Evolutionary conservation across 1,140 invertebrate species (phyloP), one percentile per base, ranked within the genome.

Genomic region (Lepidurus arcticus): DNA sequence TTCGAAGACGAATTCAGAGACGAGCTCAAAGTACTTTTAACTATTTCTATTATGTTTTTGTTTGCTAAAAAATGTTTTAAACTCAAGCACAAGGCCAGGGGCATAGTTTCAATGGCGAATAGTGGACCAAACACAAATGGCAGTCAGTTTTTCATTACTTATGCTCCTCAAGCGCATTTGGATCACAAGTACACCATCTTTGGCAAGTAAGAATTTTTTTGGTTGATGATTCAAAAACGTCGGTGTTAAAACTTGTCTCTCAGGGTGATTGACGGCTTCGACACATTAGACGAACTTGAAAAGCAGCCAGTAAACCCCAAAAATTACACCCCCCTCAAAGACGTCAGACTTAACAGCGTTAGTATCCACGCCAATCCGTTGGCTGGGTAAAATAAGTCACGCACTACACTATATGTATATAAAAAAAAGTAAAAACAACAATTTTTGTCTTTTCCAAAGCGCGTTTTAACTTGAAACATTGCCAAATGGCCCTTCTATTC

Each of bases 61-160:
- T 78, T 34, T 34, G 34, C 7, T 21, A 13, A 24, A 45, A 76
- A 75, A 53, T 79, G 74, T 73, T 81, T 82, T 42, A 78, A 82
- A 83, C 88, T 88, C 7, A 82, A 93, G 92, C 96, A 98, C 83
- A 93, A 90, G 83, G 86, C 89, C 8, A 88, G 96, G 83, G 97
- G 97, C 4, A 91, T 94, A 74, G 86, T 99, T 1, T 98, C 96
- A 13, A 98, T 99, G 96, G 97, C 97, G n/a, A 99, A 98, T 84
- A 98, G 95, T 88, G 97, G 97, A 24, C 95, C 96, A 13, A 97
- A 99, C 84, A 94, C 94, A n/a, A 99, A 99, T 89, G 93, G 91
- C n/a, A 97, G 95, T 82, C 97, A 99, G 85, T 99, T 99, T 86
- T 99, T 98, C 83, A 93, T 99, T 80, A 93, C 94, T 0, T 98